Evolutionary conservation across 1,140 invertebrate species (phyloP).

Genomic region (Fopius arisanus): DNA sequence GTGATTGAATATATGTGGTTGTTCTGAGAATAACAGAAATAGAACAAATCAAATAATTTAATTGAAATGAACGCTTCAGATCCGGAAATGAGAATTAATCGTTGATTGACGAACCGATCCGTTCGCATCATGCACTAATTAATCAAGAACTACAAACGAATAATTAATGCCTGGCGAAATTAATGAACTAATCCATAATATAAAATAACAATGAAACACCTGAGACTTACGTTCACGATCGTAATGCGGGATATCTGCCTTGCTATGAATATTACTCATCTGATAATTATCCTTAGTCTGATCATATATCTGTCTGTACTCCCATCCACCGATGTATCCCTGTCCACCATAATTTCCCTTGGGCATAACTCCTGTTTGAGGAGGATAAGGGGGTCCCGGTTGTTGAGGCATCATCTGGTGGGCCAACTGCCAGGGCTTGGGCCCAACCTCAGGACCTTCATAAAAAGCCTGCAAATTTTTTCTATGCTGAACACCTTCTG

Average conservation of each 20-base stretch:
- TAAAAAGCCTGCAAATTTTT: slow-evolving; percentile 46
- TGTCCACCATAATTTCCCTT: slow-evolving; percentile 46
- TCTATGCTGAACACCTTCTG: slow-evolving; percentile 50
- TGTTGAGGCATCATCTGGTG: slow-evolving; percentile 45
- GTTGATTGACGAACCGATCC: too few species aligned
- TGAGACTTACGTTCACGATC: slow-evolving; percentile 47
- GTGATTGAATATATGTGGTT: slow-evolving; percentile 71
- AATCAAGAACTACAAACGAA: too few species aligned
- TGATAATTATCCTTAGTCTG: slow-evolving; percentile 50
- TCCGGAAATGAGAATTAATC: too few species aligned
- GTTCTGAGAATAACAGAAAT: slow-evolving; percentile 48
- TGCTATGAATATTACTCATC: slow-evolving; percentile 44
- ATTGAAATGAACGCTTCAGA: too few species aligned
- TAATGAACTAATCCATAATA: too few species aligned
- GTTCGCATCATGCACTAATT: too few species aligned
- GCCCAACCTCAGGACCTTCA: slow-evolving; percentile 39
- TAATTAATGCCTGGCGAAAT: too few species aligned
- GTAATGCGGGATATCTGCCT: slow-evolving; percentile 45
- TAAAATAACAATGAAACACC: too few species aligned
- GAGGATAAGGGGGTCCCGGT: slow-evolving; percentile 48
- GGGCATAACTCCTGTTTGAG: slow-evolving; percentile 34
- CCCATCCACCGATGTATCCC: slow-evolving; percentile 47
- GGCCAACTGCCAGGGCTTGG: slow-evolving; percentile 47
- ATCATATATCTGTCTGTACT: slow-evolving; percentile 54
- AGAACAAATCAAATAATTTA: too few species aligned